Percentiles rank a stretch among this genome's conserved stretches.
Evolutionary conservation across 2,113 vertebrate genomes (phyloP).

Genomic region (Dryoscopus gambensis): DNA sequence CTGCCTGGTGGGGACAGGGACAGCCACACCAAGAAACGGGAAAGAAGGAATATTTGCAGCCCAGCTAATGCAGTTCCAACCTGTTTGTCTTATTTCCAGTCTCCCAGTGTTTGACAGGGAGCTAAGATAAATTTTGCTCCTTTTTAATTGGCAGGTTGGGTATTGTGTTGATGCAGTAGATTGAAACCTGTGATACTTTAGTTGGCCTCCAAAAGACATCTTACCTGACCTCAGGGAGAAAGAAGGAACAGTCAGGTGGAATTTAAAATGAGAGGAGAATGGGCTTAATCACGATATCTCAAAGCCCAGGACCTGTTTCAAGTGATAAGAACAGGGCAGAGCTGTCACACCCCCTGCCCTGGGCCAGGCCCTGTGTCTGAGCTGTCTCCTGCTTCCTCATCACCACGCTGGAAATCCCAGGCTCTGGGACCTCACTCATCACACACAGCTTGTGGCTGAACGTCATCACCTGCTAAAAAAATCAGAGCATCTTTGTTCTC

Average conservation of each 20-base stretch:
- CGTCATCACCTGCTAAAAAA: background rate
- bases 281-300: background rate
- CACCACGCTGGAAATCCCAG: background rate
- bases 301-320: background rate
- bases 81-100: background rate
- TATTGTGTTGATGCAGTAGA: background rate
- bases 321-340: background rate
- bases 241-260: background rate
- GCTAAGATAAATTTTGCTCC: background rate
- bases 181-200: background rate
- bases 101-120: background rate
- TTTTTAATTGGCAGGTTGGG: background rate
- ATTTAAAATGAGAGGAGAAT: background rate
- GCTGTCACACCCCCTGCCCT: background rate
- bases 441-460: background rate
- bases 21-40: background rate
- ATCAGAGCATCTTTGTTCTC: background rate
- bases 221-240: background rate
- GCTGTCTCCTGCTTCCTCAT: background rate
- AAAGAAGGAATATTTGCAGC: background rate
- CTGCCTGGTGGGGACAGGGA: too few species aligned
- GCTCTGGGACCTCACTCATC: background rate
- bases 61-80: background rate
- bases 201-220: background rate
- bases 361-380: background rate